Percentiles rank a stretch among this genome's conserved stretches.
Evolutionary conservation across 2,797 vertebrate species (phyloP).

Genomic region (Ctenosaura bakeri): DNA sequence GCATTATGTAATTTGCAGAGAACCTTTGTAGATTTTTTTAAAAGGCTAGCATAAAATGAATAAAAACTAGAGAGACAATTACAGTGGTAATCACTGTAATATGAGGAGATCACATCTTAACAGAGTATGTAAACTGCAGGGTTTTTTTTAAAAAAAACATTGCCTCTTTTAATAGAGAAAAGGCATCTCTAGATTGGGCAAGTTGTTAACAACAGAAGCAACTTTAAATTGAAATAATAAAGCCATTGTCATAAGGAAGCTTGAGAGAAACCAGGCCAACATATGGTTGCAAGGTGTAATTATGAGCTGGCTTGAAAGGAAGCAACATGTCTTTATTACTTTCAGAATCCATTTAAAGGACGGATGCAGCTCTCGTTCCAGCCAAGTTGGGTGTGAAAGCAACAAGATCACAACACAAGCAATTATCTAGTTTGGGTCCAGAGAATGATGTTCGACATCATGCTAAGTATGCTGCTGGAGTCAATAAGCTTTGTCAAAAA

Average conservation of each 20-base stretch:
- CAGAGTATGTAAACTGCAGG: constrained; percentile 21
- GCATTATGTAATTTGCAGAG: not conserved
- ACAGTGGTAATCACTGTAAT: not conserved
- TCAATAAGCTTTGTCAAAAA: constrained; percentile 6
- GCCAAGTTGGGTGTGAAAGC: constrained; percentile 39
- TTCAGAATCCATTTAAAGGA: constrained; percentile 26
- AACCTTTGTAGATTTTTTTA: not conserved
- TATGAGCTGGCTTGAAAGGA: not conserved
- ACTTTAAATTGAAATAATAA: constrained; percentile 24
- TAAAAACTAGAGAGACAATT: constrained; percentile 8
- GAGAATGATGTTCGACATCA: not conserved
- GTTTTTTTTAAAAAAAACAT: constrained; percentile 17
- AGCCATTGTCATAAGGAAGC: constrained; percentile 42
- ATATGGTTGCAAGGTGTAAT: constrained; percentile 17
- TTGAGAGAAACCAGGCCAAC: constrained; percentile 35
- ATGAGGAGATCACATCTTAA: constrained; percentile 32
- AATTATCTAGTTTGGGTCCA: constrained; percentile 1
- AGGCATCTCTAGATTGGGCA: constrained; percentile 1
- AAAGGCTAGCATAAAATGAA: not conserved
- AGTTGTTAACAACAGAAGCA: constrained; percentile 37
- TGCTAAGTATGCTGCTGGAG: not conserved
- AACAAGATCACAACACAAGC: constrained; percentile 22
- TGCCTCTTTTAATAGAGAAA: constrained; percentile 33
- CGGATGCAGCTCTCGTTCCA: constrained; percentile 32
- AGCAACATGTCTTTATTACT: constrained; percentile 13